Evolutionary conservation across 2,113 vertebrate genomes (phyloP), one percentile per base, ranked within the genome.

Genomic region (Phalacrocorax aristotelis): DNA sequence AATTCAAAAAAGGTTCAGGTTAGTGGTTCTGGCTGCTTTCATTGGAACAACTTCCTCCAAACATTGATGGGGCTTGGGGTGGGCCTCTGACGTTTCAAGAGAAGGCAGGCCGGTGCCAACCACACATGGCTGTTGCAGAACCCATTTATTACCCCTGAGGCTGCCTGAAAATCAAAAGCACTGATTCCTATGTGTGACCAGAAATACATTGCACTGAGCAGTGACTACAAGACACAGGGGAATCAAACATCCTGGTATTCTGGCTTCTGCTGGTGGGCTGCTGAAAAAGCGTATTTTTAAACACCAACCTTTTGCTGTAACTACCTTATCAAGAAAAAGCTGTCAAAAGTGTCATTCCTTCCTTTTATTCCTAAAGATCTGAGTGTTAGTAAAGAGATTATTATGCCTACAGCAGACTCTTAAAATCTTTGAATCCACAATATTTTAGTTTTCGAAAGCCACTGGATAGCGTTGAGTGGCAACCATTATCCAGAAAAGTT

Each of bases 41-140:
- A 40, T 34, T 75, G 70, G 65, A 95, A 82, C 12, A 77, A n/a
- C 27, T 82, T 92, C 55, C 29, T 29, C 13, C 15, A 34, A 86
- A 57, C 6, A 60, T 9, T 4, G 5, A 15, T n/a, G 40, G 13
- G 38, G 21, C 11, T 88, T 74, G 49, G 19, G 11, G 20, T 3
- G 1, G 38, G 29, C 32, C 32, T 86, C 72, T 44, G 21, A 13
- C 10, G 42, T 87, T 69, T 42, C 32, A 29, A 34, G 42, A 81
- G 60, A 40, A 19, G 4, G 27, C 32, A 60, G 32, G 42, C 32
- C 62, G 51, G 19, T 84, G 77, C 55, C 0, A 0, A 54, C 6
- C 8, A 36, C 48, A 26, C 48, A 14, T 79, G 74, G 18, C 27
- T 68, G 23, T 36, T 90, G 52, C 20, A 84, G 57, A 89, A 26